Conservation (phyloP, 2,888 invertebrate species). For the Chymomyza caudatula region DNA sequence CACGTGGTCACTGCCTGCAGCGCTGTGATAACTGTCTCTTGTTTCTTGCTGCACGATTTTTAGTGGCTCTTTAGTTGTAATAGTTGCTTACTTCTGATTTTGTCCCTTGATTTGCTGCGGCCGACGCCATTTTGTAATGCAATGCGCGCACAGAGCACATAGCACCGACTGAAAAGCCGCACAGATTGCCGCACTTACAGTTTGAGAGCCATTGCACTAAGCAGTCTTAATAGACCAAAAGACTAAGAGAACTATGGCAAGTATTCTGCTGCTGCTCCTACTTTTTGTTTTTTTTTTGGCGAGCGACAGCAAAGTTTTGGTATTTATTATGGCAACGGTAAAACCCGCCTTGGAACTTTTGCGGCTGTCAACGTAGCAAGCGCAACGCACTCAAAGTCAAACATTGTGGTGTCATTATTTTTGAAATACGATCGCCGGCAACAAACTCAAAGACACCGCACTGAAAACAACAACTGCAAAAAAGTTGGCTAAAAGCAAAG, state of each 20-base stretch:
- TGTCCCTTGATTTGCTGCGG: conserved; percentile 54
- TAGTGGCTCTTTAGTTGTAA: conserved; percentile 4
- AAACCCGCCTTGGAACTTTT: not conserved
- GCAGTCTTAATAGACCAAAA: not conserved
- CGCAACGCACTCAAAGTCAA: conserved; percentile 10
- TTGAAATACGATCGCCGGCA: conserved; percentile 12
- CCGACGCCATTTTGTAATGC: not conserved
- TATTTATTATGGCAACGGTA: conserved; percentile 56
- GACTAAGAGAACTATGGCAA: not conserved
- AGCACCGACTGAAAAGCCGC: conserved; percentile 13
- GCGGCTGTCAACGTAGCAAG: not conserved
- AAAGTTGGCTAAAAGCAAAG: conserved; percentile 41
- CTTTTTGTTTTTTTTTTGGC: not conserved
- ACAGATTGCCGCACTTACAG: not conserved
- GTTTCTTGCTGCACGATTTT: conserved; percentile 1
- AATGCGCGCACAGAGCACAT: not conserved
- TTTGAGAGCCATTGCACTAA: not conserved
- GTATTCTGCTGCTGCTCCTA: not conserved
- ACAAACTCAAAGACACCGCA: not conserved
- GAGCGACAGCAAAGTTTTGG: conserved; percentile 53
- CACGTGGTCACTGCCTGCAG: conserved; percentile 30
- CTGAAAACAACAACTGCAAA: conserved; percentile 42
- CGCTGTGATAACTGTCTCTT: not conserved
- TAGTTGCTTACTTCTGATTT: conserved; percentile 55
- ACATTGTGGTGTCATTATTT: conserved; percentile 17